Evolutionary conservation across 2,888 invertebrate species (phyloP).

Genomic region (Trypoxylon attenuatum): DNA sequence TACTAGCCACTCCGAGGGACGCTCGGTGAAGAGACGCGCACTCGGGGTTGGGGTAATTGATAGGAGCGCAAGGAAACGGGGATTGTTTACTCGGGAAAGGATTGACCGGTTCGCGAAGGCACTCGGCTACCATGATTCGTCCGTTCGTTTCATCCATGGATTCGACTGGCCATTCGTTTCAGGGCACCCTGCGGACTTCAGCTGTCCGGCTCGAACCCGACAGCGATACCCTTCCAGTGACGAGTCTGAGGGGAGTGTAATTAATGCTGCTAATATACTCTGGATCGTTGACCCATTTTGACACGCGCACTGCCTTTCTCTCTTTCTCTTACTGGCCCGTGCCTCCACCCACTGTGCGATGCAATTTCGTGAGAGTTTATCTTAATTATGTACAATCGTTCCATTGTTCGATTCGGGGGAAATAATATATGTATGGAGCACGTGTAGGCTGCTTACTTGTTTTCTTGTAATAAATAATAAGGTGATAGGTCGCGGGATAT

Average conservation of each 20-base stretch:
- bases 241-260: conserved; percentile 59
- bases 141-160: conserved; percentile 37
- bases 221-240: conserved; percentile 31
- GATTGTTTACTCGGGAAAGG: conserved; percentile 65
- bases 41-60: conserved; percentile 62
- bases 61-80: conserved; percentile 55
- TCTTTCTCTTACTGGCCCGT: background rate
- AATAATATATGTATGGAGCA: conserved; percentile 24
- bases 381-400: conserved; percentile 52
- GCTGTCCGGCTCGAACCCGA: conserved; percentile 23
- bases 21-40: conserved; percentile 7
- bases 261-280: conserved; percentile 66
- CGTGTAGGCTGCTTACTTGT: no score
- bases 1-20: conserved; percentile 1
- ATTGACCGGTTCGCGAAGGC: conserved; percentile 62
- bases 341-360: conserved; percentile 10
- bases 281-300: conserved; percentile 52
- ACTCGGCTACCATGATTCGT: conserved; percentile 43
- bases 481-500: no score
- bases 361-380: conserved; percentile 42
- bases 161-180: conserved; percentile 26
- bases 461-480: no score
- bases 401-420: conserved; percentile 48
- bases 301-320: conserved; percentile 50
- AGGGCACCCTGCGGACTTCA: conserved; percentile 32